Conservation (phyloP, 1,140 invertebrate species). For the Leptinotarsa texana region DNA sequence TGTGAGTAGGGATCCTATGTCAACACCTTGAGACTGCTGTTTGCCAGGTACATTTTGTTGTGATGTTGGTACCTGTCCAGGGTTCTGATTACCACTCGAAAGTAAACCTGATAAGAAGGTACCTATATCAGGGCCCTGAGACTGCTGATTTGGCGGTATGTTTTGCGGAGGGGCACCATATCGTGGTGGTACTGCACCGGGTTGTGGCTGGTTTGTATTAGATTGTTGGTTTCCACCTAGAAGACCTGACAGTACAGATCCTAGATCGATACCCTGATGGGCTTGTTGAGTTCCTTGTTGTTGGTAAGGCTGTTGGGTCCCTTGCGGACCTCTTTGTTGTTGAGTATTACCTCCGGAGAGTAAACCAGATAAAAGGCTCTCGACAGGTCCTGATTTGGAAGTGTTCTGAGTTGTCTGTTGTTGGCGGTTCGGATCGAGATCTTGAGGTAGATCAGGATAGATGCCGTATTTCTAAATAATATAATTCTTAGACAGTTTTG, state of each 20-base stretch:
- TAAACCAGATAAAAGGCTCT: conserved; percentile 34
- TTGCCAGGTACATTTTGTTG: background rate
- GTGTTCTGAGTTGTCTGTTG: conserved; percentile 1
- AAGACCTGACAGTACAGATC: conserved; percentile 14
- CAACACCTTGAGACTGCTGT: background rate
- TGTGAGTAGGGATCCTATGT: conserved; percentile 6
- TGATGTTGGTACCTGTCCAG: background rate
- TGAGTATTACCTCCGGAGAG: conserved; percentile 30
- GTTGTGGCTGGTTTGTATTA: background rate
- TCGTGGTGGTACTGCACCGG: conserved; percentile 5
- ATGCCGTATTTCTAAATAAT: conserved; percentile 30
- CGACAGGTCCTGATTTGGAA: conserved; percentile 28
- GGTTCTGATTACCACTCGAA: conserved; percentile 16
- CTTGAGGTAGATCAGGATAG: conserved; percentile 38
- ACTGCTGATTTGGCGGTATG: conserved; percentile 3
- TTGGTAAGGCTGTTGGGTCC: background rate
- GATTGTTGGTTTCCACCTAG: conserved; percentile 13
- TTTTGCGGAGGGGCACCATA: conserved; percentile 11
- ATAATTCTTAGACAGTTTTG: background rate
- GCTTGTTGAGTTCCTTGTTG: conserved; percentile 13
- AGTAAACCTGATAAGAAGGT: conserved; percentile 33
- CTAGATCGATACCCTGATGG: conserved; percentile 21
- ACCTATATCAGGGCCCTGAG: conserved; percentile 23
- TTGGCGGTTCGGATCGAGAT: conserved; percentile 22
- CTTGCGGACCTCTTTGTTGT: conserved; percentile 7